These are phyloP conservation scores for Sipha maydis DNA, from an alignment of 2,888 invertebrate species.

Conservation along the genomic window DNA sequence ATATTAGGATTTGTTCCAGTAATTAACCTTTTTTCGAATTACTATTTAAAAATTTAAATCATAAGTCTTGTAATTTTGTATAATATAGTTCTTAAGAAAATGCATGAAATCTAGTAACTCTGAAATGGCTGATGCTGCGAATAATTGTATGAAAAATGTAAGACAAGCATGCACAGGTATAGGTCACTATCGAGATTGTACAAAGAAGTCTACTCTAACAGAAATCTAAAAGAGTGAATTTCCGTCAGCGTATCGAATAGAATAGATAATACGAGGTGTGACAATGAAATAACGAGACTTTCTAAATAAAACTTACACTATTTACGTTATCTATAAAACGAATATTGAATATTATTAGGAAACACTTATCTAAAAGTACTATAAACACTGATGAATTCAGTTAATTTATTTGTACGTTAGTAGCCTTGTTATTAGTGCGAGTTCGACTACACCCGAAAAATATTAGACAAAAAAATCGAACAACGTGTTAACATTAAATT, in stretches of 20 bases:
- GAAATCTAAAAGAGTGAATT: background rate
- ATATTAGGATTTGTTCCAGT: conserved; percentile 24
- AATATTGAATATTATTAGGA: too few relatives aligned
- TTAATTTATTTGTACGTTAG: too few relatives aligned
- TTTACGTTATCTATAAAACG: too few relatives aligned
- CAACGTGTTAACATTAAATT: too few relatives aligned
- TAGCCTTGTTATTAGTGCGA: too few relatives aligned
- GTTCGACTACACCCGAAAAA: too few relatives aligned
- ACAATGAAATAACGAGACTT: too few relatives aligned
- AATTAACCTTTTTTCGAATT: background rate
- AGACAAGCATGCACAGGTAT: conserved; percentile 4
- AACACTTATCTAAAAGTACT: too few relatives aligned
- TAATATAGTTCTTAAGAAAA: conserved; percentile 32
- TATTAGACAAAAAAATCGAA: too few relatives aligned
- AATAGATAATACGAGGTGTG: too few relatives aligned
- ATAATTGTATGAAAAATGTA: conserved; percentile 23
- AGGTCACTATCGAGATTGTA: conserved; percentile 16
- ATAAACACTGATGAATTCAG: too few relatives aligned
- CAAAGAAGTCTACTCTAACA: background rate
- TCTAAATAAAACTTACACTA: too few relatives aligned
- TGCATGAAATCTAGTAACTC: background rate
- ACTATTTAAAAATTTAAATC: background rate
- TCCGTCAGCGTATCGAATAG: background rate
- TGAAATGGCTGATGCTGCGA: background rate
- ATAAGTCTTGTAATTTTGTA: background rate